A percentile compares a stretch with the other conserved stretches of the same genome.
phyloP scores from a whole-genome alignment of 2,113 vertebrate genomes.

The Lanius ludovicianus region DNA sequence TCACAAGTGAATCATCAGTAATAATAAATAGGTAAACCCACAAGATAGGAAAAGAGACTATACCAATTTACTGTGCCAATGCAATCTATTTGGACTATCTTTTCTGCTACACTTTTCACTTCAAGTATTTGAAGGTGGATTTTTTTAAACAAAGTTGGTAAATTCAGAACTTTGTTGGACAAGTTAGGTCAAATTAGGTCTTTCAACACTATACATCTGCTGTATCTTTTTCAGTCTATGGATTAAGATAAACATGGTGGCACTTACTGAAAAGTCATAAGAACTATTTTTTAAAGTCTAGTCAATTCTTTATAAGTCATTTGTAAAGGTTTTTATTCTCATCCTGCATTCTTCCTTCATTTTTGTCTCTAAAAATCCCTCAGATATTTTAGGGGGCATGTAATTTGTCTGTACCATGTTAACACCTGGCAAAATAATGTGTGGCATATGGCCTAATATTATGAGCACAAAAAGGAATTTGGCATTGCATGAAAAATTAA shows the following conservation, averaged over 20 bases:
- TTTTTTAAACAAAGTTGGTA: neutral
- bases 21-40: neutral
- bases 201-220: neutral
- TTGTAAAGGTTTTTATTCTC: neutral
- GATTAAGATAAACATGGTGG: neutral
- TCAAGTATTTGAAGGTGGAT: neutral
- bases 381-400: neutral
- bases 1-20: neutral
- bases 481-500: constrained; percentile 3
- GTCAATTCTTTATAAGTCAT: neutral
- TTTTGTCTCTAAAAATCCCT: neutral
- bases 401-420: neutral
- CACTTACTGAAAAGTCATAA: neutral
- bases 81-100: neutral
- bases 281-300: neutral
- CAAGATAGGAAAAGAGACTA: neutral
- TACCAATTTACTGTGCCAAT: neutral
- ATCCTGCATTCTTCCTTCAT: neutral
- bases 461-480: neutral
- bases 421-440: constrained; percentile 6
- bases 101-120: neutral
- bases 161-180: neutral
- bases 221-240: neutral
- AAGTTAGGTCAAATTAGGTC: neutral
- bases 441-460: constrained; percentile 20